Conservation (phyloP, 2,888 invertebrate genomes). For the Epistrophella euchroma region DNA sequence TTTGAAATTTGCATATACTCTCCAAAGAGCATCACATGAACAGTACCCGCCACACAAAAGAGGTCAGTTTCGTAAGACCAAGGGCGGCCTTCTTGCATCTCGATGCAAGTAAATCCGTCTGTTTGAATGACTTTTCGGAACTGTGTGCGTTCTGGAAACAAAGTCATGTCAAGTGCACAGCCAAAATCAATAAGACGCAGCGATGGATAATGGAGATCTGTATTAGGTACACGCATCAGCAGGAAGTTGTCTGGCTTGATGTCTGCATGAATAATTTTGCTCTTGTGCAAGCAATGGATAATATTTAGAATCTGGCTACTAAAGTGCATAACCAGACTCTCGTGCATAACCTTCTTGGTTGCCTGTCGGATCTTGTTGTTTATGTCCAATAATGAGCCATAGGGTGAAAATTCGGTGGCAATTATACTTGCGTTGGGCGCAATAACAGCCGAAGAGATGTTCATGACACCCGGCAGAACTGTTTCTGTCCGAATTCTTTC, state of each 20-base stretch:
- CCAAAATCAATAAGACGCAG: constrained; percentile 97
- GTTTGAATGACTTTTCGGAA: constrained; percentile 92
- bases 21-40: constrained; percentile 94
- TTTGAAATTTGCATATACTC: constrained; percentile 94
- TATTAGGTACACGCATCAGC: constrained; percentile 88
- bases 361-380: constrained; percentile 90
- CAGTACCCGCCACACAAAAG: constrained; percentile 95
- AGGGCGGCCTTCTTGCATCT: constrained; percentile 95
- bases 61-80: constrained; percentile 98
- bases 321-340: constrained; percentile 91
- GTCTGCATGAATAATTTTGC: constrained; percentile 96
- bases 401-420: constrained; percentile 92
- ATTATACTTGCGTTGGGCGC: constrained; percentile 93
- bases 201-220: constrained; percentile 88
- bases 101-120: constrained; percentile 93
- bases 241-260: constrained; percentile 98
- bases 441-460: constrained; percentile 90
- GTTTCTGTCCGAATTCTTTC: constrained; percentile 85
- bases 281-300: constrained; percentile 92
- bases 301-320: constrained; percentile 94
- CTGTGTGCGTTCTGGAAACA: constrained; percentile 91
- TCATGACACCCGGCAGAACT: constrained; percentile 89
- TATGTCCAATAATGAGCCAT: constrained; percentile 93
- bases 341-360: constrained; percentile 90
- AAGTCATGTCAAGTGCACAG: constrained; percentile 96